Conservation (phyloP, 2,888 invertebrate species). For the Xestoiulus laeticollis region DNA sequence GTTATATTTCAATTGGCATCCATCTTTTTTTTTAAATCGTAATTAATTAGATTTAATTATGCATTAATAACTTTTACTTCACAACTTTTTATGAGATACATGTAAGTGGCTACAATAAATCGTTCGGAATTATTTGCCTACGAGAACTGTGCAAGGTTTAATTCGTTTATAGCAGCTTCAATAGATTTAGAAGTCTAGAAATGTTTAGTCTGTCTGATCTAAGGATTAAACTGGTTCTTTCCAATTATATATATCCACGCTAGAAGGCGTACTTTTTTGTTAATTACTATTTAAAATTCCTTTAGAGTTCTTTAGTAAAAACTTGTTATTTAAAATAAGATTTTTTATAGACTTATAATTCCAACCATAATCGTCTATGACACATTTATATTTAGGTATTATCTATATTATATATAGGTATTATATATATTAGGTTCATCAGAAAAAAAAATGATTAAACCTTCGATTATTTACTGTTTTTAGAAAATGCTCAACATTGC, state of each 20-base stretch:
- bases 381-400: too few relatives aligned
- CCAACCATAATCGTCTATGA: too few relatives aligned
- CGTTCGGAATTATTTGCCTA: background rate
- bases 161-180: background rate
- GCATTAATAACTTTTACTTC: background rate
- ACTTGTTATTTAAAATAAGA: background rate
- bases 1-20: background rate
- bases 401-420: too few relatives aligned
- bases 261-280: background rate
- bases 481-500: too few relatives aligned
- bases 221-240: slow-evolving; percentile 12
- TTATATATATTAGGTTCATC: too few relatives aligned
- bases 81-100: background rate
- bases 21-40: background rate
- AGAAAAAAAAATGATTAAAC: too few relatives aligned
- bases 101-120: background rate
- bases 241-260: background rate
- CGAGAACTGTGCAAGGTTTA: background rate
- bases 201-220: background rate
- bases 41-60: background rate
- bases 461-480: too few relatives aligned
- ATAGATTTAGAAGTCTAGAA: background rate
- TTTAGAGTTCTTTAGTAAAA: background rate
- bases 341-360: background rate
- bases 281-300: background rate